A percentile compares a stretch with the other conserved stretches of the same genome.
Evolutionary conservation across 1,140 invertebrate species (phyloP).

Genomic region (Zaprionus vittiger): DNA sequence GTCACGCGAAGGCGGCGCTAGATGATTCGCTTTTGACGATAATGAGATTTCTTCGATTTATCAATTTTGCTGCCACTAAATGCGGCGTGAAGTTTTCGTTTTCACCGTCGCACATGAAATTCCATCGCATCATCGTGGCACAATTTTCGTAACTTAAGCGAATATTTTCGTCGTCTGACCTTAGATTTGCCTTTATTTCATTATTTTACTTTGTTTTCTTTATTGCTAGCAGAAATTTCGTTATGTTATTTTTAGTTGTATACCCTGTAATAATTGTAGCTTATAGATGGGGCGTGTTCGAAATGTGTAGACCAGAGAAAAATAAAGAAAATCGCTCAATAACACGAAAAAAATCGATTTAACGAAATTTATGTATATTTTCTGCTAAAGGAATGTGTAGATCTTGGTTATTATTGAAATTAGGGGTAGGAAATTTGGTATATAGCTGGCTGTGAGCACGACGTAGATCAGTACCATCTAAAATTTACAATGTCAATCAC

Average conservation of each 20-base stretch:
- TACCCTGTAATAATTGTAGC: not conserved
- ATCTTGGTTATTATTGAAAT: not conserved
- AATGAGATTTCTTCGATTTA: conserved; percentile 24
- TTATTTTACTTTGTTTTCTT: not conserved
- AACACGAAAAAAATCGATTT: too few species aligned
- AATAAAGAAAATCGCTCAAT: not conserved
- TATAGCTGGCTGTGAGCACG: not conserved
- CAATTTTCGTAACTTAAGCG: conserved; percentile 24
- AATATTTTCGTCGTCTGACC: conserved; percentile 40
- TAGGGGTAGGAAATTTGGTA: not conserved
- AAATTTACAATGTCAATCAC: not conserved
- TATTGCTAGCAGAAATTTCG: not conserved
- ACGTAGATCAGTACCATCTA: not conserved
- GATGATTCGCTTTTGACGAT: conserved; percentile 15
- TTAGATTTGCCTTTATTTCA: conserved; percentile 39
- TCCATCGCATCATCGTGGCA: conserved; percentile 46
- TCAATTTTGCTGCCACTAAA: conserved; percentile 3
- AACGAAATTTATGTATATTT: not conserved
- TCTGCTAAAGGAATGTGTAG: not conserved
- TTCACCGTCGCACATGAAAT: conserved; percentile 18
- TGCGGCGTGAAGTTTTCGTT: conserved; percentile 22
- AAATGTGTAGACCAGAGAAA: not conserved
- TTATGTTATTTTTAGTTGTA: not conserved
- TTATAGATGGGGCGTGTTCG: not conserved
- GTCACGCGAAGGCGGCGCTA: conserved; percentile 18